Evolutionary conservation across 53 echinoderm and acorn worm genomes (phyloP).

Genomic region (Temnopleurus reevesii): DNA sequence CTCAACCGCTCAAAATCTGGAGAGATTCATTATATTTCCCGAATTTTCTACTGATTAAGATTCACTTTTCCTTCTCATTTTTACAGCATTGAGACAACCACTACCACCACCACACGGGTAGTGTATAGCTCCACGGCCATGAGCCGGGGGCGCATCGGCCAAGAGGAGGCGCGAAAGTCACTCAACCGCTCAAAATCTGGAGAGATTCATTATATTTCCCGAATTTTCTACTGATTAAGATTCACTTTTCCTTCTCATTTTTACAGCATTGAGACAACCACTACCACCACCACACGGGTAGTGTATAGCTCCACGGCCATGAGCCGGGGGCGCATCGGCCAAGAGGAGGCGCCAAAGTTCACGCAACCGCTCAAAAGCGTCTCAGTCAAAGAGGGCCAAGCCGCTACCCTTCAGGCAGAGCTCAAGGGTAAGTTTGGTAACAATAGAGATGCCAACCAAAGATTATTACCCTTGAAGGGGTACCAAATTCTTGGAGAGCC

Average conservation of each 20-base stretch:
- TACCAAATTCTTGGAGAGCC: too few species aligned
- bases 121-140: neutral
- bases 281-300: conserved; percentile 73
- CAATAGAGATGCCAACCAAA: too few species aligned
- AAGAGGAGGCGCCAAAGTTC: conserved; percentile 92
- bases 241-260: neutral
- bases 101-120: neutral
- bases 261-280: conserved; percentile 88
- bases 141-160: neutral
- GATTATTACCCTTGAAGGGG: too few species aligned
- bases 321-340: conserved; percentile 67
- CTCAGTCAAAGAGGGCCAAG: conserved; percentile 75
- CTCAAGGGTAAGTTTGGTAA: conserved; percentile 47
- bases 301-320: conserved; percentile 65
- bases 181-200: conserved; percentile 86
- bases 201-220: too few species aligned
- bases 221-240: too few species aligned
- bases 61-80: neutral
- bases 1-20: conserved; percentile 86
- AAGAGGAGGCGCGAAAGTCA: too few species aligned
- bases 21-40: too few species aligned
- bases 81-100: neutral
- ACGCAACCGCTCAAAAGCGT: conserved; percentile 85
- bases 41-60: too few species aligned
- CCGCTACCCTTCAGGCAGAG: conserved; percentile 85